Percentiles rank a stretch among this genome's conserved stretches.
Conservation (phyloP, 2,797 vertebrate species). For the Eurystomus glaucurus region DNA sequence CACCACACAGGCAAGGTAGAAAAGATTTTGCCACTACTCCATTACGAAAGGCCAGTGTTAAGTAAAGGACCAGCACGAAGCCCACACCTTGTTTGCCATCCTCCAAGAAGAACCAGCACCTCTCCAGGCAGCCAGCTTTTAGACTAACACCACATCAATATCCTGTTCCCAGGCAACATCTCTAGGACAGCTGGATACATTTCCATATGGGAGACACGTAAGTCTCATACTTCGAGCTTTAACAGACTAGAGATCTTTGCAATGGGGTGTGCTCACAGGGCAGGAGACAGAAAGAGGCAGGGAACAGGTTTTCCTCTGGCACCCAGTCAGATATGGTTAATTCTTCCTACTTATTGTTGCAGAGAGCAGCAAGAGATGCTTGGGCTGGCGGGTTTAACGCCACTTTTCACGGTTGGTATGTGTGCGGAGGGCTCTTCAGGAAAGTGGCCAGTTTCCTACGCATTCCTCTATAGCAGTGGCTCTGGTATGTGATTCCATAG, state of each 20-base stretch:
- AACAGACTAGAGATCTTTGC: not conserved
- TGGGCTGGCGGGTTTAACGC: not conserved
- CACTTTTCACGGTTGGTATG: not conserved
- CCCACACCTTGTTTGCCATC: not conserved
- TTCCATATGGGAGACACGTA: not conserved
- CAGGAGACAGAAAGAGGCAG: not conserved
- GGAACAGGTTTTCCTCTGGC: not conserved
- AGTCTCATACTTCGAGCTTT: not conserved
- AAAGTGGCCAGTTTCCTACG: constrained; percentile 24
- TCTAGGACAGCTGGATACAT: not conserved
- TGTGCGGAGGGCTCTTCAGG: not conserved
- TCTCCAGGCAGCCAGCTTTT: not conserved
- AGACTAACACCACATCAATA: not conserved
- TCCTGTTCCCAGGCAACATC: not conserved
- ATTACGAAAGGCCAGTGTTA: not conserved
- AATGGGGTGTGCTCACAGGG: not conserved
- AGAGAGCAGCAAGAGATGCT: not conserved
- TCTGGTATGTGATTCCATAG: constrained; percentile 37
- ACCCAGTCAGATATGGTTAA: not conserved
- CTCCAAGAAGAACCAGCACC: not conserved
- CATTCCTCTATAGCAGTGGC: constrained; percentile 15
- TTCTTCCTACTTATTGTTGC: not conserved
- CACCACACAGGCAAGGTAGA: not conserved
- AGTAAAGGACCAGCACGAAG: not conserved
- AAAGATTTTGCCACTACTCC: not conserved